These are phyloP conservation scores for Corbicula japonica DNA, from an alignment of 2,888 invertebrate species.

Conservation along the genomic window DNA sequence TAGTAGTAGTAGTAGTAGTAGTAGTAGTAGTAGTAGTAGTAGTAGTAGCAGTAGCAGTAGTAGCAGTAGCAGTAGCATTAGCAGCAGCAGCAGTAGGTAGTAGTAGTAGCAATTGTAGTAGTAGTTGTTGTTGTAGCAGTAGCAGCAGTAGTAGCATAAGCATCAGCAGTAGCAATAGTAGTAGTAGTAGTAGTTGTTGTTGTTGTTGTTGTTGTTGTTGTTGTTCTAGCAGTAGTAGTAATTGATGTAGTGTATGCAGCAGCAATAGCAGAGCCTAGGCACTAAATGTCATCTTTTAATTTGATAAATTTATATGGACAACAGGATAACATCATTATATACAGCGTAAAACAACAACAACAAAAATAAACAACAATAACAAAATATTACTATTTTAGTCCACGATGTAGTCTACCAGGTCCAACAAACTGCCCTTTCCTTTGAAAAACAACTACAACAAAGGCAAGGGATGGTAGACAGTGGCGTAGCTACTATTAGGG, in stretches of 20 bases:
- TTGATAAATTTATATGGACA: too few relatives aligned
- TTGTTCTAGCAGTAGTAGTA: background rate
- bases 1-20: slow-evolving; percentile 29
- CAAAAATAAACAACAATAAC: too few relatives aligned
- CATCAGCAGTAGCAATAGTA: background rate
- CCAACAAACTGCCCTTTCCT: too few relatives aligned
- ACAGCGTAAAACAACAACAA: too few relatives aligned
- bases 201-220: slow-evolving; percentile 1
- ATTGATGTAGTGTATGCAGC: background rate
- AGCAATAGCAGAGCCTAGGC: slow-evolving; percentile 12
- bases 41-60: slow-evolving; percentile 26
- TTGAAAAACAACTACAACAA: too few relatives aligned
- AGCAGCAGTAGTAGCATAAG: slow-evolving; percentile 15
- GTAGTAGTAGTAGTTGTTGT: slow-evolving; percentile 1
- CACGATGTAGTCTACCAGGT: too few relatives aligned
- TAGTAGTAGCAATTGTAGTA: slow-evolving; percentile 1
- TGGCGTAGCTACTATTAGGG: too few relatives aligned
- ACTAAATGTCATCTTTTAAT: too few relatives aligned
- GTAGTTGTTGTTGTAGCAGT: background rate
- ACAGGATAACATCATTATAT: too few relatives aligned
- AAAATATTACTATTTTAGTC: too few relatives aligned
- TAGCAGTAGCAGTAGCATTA: slow-evolving; percentile 8
- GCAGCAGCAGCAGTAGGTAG: too few relatives aligned
- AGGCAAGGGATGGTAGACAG: too few relatives aligned
- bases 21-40: slow-evolving; percentile 28